Evolutionary conservation across 2,113 vertebrate species (phyloP).

Genomic region (Hypocryptadius cinnamomeus): DNA sequence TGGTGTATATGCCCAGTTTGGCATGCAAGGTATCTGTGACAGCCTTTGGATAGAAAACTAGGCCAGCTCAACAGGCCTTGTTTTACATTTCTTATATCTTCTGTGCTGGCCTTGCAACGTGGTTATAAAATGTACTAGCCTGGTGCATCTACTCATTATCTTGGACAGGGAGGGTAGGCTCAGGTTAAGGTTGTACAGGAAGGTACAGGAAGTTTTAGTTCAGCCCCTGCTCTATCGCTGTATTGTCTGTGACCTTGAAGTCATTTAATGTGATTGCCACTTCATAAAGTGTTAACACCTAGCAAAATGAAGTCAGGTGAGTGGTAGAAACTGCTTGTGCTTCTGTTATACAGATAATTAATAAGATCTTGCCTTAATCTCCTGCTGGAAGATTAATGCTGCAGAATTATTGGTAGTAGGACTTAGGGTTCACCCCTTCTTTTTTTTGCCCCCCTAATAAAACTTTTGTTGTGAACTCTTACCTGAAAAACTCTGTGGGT

Average conservation of each 20-base stretch:
- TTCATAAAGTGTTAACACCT: not conserved
- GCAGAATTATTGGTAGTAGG: not conserved
- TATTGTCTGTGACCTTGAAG: not conserved
- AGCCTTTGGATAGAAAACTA: not conserved
- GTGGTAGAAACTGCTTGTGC: not conserved
- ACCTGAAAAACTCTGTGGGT: not conserved
- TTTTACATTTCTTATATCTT: not conserved
- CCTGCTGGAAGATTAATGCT: not conserved
- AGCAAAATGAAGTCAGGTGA: not conserved
- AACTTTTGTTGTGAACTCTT: not conserved
- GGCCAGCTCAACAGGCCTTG: not conserved
- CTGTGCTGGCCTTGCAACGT: not conserved
- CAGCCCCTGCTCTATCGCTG: not conserved
- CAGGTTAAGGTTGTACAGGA: not conserved
- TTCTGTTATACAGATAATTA: not conserved
- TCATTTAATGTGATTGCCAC: not conserved
- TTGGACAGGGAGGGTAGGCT: not conserved
- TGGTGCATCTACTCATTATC: not conserved
- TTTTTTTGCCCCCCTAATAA: not conserved
- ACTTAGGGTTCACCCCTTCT: not conserved
- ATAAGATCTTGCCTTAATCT: not conserved
- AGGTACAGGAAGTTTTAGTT: not conserved
- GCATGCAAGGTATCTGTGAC: not conserved
- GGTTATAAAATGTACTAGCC: not conserved
- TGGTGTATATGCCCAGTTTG: not conserved